phyloP scores from a whole-genome alignment of 2,888 invertebrate species.

The Parnassius apollo region DNA sequence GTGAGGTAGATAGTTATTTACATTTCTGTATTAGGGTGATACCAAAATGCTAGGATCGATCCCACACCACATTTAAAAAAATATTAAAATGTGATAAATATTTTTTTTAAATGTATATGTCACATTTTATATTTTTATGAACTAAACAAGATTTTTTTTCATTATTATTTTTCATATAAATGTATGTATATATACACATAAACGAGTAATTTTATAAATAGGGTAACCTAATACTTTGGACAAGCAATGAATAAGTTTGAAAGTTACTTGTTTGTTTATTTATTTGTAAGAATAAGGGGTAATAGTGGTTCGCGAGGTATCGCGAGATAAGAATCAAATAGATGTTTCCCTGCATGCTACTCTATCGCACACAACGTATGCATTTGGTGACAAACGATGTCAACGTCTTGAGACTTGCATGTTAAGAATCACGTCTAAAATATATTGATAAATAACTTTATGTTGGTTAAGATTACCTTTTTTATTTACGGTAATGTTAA shows the following conservation, averaged over 20 bases:
- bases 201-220: no score
- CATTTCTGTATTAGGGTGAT: no score
- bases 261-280: slow-evolving; percentile 6
- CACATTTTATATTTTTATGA: no score
- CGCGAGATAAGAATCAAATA: slow-evolving; percentile 78
- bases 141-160: no score
- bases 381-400: slow-evolving; percentile 64
- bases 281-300: slow-evolving; percentile 33
- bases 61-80: no score
- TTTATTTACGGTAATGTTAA: background rate
- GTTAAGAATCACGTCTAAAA: slow-evolving; percentile 44
- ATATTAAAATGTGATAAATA: no score
- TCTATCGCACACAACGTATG: slow-evolving; percentile 66
- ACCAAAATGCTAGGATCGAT: no score
- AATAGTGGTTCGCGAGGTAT: slow-evolving; percentile 40
- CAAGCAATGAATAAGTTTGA: background rate
- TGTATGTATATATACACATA: no score
- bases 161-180: no score
- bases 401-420: slow-evolving; percentile 67
- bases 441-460: slow-evolving; percentile 2
- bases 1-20: no score
- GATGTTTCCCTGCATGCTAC: slow-evolving; percentile 76
- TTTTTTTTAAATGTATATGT: no score
- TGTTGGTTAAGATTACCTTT: background rate
- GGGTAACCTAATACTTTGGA: no score